Percentiles rank a stretch among this genome's conserved stretches.
Conservation (phyloP, 2,888 invertebrate species). For the Arctia plantaginis region DNA sequence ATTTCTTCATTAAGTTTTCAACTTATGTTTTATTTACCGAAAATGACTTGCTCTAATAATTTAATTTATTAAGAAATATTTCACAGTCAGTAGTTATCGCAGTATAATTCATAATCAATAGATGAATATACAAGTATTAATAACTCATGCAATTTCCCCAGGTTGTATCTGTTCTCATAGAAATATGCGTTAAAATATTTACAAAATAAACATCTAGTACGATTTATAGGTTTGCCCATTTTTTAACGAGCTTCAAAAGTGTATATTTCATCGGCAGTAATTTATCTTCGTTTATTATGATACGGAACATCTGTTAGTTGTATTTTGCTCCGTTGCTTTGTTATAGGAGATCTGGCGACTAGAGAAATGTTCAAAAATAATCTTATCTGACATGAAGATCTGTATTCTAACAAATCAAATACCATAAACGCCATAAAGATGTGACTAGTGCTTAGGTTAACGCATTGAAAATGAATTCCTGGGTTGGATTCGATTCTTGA, state of each 20-base stretch:
- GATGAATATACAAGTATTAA: constrained; percentile 34
- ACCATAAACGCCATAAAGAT: too few species aligned
- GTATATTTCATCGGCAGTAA: constrained; percentile 39
- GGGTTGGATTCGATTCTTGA: too few species aligned
- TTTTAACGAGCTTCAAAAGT: constrained; percentile 39
- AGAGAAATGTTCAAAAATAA: background rate
- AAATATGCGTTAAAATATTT: constrained; percentile 49
- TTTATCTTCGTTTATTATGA: constrained; percentile 28
- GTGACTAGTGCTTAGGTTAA: background rate
- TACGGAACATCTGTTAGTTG: constrained; percentile 29
- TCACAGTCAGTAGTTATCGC: background rate
- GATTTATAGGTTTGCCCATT: constrained; percentile 40
- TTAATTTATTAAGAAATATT: background rate
- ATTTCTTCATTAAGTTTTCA: background rate
- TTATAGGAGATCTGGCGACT: background rate
- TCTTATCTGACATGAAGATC: background rate
- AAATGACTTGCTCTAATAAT: background rate
- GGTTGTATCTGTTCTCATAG: constrained; percentile 35
- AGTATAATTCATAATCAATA: background rate
- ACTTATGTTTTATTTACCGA: background rate
- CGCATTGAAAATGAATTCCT: background rate
- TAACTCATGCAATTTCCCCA: constrained; percentile 40
- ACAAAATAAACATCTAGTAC: constrained; percentile 37
- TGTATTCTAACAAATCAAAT: background rate
- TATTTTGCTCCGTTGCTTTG: background rate